These are phyloP conservation scores for Apodemia hepburni DNA, from an alignment of 2,888 invertebrate species.

Conservation along the genomic window DNA sequence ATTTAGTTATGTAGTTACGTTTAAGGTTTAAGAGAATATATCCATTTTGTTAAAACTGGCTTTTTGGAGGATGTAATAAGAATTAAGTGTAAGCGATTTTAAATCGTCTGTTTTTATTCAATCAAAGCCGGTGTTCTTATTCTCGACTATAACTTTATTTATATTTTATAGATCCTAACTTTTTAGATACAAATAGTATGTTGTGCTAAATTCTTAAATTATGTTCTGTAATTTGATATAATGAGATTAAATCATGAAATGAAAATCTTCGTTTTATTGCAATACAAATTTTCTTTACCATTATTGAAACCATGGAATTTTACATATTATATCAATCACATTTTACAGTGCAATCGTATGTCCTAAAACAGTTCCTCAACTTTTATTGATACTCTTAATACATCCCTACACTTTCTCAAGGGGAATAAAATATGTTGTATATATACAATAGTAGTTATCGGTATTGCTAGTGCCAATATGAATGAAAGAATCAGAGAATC, in stretches of 20 bases:
- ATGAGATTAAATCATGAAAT: slow-evolving; percentile 69
- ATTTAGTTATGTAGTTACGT: slow-evolving; percentile 30
- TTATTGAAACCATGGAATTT: too few relatives aligned
- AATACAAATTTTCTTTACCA: too few relatives aligned
- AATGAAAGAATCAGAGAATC: too few relatives aligned
- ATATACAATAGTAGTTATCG: too few relatives aligned
- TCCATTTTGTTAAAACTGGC: slow-evolving; percentile 54
- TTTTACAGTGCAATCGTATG: too few relatives aligned
- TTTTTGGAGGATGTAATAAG: slow-evolving; percentile 37
- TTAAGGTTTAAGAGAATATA: slow-evolving; percentile 55
- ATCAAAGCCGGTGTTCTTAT: slow-evolving; percentile 26
- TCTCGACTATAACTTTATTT: slow-evolving; percentile 59
- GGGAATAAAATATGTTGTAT: too few relatives aligned
- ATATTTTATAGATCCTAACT: slow-evolving; percentile 63
- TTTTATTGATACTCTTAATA: too few relatives aligned
- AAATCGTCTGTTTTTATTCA: slow-evolving; percentile 46
- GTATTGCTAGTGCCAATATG: too few relatives aligned
- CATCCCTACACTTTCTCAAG: too few relatives aligned
- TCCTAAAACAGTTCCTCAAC: too few relatives aligned
- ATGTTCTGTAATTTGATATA: slow-evolving; percentile 68
- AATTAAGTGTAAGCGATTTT: slow-evolving; percentile 42
- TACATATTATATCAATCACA: too few relatives aligned
- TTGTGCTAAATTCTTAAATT: slow-evolving; percentile 62
- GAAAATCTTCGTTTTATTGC: slow-evolving; percentile 32
- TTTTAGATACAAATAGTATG: slow-evolving; percentile 58